These are phyloP conservation scores for Cassiopea andromeda DNA, from an alignment of 30 jellyfish, hydroid and myxozoan species.

Conservation along the genomic window DNA sequence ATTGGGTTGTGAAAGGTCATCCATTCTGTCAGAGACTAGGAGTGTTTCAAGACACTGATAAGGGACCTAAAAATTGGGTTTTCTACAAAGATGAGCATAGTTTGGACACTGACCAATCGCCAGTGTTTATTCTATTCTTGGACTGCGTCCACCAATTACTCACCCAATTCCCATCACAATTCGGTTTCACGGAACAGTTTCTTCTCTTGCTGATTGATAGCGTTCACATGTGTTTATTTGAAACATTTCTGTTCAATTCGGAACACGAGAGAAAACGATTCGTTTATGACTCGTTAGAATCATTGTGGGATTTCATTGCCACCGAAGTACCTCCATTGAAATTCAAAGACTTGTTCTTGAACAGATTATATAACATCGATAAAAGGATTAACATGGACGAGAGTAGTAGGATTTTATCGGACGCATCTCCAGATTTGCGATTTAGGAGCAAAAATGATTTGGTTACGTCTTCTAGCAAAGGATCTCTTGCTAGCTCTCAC, in stretches of 20 bases:
- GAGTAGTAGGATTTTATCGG: background rate
- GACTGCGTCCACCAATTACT: conserved; percentile 87
- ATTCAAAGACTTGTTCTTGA: conserved; percentile 62
- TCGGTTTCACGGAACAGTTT: conserved; percentile 88
- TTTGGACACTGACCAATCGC: conserved; percentile 71
- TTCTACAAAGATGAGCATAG: conserved; percentile 42
- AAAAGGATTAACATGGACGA: background rate
- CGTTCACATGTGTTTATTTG: conserved; percentile 83
- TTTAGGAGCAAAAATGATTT: background rate
- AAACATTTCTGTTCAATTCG: conserved; percentile 80
- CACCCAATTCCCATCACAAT: conserved; percentile 74
- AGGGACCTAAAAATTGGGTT: conserved; percentile 28
- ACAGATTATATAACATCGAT: conserved; percentile 68
- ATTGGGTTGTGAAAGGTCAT: conserved; percentile 92
- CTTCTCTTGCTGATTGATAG: conserved; percentile 75
- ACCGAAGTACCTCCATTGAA: conserved; percentile 62
- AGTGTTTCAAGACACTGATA: conserved; percentile 6
- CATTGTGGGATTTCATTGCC: conserved; percentile 88
- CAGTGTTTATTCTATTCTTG: conserved; percentile 80
- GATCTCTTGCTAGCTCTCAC: conserved; percentile 1
- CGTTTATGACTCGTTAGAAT: conserved; percentile 40
- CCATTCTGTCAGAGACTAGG: conserved; percentile 79
- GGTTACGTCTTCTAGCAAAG: conserved; percentile 5
- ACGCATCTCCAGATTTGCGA: conserved; percentile 10
- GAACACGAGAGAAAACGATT: conserved; percentile 59